These are phyloP conservation scores for Bothrops jararaca DNA, from an alignment of 2,113 vertebrate genomes.

Conservation along the genomic window DNA sequence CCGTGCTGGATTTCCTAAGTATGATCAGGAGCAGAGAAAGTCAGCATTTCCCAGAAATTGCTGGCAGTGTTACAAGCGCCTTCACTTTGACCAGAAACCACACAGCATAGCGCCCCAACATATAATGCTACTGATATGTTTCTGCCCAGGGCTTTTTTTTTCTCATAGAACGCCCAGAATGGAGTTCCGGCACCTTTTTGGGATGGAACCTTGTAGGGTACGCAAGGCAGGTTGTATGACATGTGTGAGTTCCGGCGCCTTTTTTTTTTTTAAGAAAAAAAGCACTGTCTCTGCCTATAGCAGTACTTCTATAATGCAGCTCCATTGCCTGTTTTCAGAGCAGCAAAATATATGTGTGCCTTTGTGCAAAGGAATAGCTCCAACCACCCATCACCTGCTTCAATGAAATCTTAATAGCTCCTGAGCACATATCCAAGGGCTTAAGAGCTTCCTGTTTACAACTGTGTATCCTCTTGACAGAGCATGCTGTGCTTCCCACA, in stretches of 20 bases:
- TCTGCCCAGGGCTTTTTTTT: not conserved
- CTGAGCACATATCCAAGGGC: not conserved
- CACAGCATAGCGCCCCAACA: not conserved
- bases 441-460: constrained; percentile 78
- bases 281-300: not conserved
- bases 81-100: not conserved
- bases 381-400: not conserved
- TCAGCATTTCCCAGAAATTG: not conserved
- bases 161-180: no score
- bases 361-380: not conserved
- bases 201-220: no score
- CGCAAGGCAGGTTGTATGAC: no score
- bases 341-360: not conserved
- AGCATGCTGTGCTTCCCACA: constrained; percentile 67
- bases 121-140: not conserved
- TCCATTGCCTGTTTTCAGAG: not conserved
- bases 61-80: not conserved
- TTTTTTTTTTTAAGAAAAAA: no score
- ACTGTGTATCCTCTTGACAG: constrained; percentile 54
- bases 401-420: constrained; percentile 13
- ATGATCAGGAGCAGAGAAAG: not conserved
- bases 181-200: no score
- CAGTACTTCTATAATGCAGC: not conserved
- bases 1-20: not conserved
- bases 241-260: no score